phyloP scores from a whole-genome alignment of 2,888 invertebrate species.

The Lycophotia porphyrea region DNA sequence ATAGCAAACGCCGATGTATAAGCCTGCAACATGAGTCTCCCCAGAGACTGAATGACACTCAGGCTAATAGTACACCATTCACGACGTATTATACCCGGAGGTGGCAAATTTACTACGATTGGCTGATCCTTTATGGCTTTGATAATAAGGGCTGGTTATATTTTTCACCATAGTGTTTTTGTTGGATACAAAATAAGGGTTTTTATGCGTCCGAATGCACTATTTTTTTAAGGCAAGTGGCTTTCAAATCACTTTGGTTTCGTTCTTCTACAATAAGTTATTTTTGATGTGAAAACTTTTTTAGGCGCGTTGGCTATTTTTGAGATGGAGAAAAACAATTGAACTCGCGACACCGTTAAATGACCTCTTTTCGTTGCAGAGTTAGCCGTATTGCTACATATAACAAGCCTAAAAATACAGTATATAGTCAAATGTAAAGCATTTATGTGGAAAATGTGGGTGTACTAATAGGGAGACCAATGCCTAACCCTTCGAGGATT shows the following conservation, averaged over 20 bases:
- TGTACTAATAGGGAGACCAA: no score
- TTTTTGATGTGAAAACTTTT: no score
- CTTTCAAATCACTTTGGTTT: not conserved
- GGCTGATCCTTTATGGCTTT: slow-evolving; percentile 6
- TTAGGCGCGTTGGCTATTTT: no score
- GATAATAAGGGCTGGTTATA: not conserved
- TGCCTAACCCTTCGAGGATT: not conserved
- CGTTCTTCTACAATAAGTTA: not conserved
- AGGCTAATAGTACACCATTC: slow-evolving; percentile 55
- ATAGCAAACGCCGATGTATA: slow-evolving; percentile 14
- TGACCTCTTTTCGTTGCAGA: no score
- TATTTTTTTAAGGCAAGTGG: no score
- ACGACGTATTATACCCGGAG: slow-evolving; percentile 13
- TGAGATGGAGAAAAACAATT: no score
- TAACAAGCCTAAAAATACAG: no score
- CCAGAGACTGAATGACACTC: slow-evolving; percentile 57
- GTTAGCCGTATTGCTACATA: no score
- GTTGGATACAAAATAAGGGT: not conserved
- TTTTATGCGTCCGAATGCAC: not conserved
- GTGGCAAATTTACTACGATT: slow-evolving; percentile 38
- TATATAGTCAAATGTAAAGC: no score
- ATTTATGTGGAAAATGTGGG: no score
- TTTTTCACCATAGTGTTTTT: not conserved
- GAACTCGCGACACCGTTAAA: no score
- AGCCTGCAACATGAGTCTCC: slow-evolving; percentile 53